These are phyloP conservation scores for Fabriciana adippe DNA, from an alignment of 2,888 invertebrate species.

Conservation along the genomic window DNA sequence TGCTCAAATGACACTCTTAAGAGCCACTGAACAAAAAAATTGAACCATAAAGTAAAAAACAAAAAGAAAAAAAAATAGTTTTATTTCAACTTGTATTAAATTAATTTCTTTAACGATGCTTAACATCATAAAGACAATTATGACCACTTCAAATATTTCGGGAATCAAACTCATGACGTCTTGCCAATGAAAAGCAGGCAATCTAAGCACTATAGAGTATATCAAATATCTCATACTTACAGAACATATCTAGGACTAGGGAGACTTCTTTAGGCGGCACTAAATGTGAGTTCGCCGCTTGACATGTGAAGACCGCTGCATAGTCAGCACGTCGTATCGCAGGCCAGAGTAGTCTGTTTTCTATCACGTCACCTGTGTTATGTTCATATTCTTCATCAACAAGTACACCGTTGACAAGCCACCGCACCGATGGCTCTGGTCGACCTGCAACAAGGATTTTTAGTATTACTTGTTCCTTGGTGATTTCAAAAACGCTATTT, in stretches of 20 bases:
- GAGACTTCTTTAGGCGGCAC: slow-evolving; percentile 90
- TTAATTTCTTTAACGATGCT: too few relatives aligned
- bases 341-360: slow-evolving; percentile 89
- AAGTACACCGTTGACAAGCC: slow-evolving; percentile 90
- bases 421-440: slow-evolving; percentile 91
- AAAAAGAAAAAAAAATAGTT: too few relatives aligned
- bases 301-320: slow-evolving; percentile 93
- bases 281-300: slow-evolving; percentile 92
- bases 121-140: too few relatives aligned
- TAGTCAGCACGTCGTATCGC: slow-evolving; percentile 89
- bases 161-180: background rate
- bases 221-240: slow-evolving; percentile 82
- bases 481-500: too few relatives aligned
- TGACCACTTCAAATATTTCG: background rate
- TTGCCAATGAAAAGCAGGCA: background rate
- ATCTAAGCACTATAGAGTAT: too few relatives aligned
- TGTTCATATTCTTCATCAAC: slow-evolving; percentile 92
- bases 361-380: slow-evolving; percentile 92
- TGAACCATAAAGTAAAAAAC: too few relatives aligned
- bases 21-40: too few relatives aligned
- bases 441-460: slow-evolving; percentile 79
- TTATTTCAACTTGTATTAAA: too few relatives aligned
- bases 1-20: too few relatives aligned
- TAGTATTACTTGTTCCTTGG: too few relatives aligned
- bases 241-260: slow-evolving; percentile 88